phyloP scores from a whole-genome alignment of 2,888 invertebrate genomes.

The Sesia bembeciformis region DNA sequence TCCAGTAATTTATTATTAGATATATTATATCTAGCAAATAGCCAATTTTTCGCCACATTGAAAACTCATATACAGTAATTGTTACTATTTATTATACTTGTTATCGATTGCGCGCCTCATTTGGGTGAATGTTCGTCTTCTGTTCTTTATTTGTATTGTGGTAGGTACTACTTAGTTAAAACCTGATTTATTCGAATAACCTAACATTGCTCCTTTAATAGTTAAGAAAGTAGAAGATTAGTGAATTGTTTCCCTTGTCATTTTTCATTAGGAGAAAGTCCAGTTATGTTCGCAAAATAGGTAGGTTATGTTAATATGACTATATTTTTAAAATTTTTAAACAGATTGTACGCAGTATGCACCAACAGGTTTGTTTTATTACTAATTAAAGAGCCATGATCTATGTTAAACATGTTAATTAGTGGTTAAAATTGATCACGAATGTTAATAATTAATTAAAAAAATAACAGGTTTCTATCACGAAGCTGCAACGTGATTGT shows the following conservation, averaged over 20 bases:
- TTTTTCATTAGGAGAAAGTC: background rate
- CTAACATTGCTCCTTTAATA: slow-evolving; percentile 7
- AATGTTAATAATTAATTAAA: too few relatives aligned
- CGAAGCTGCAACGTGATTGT: too few relatives aligned
- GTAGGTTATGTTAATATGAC: background rate
- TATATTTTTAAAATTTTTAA: background rate
- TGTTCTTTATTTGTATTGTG: background rate
- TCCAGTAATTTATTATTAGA: too few relatives aligned
- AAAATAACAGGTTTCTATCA: too few relatives aligned
- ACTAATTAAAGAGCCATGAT: background rate
- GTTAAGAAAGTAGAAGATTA: slow-evolving; percentile 19
- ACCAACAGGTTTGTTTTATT: background rate
- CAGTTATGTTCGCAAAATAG: background rate
- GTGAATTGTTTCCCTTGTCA: background rate
- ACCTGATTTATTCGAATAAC: background rate
- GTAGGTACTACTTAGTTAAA: slow-evolving; percentile 4
- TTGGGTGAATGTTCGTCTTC: background rate
- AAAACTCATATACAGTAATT: too few relatives aligned
- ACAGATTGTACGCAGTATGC: slow-evolving; percentile 8
- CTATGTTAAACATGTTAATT: background rate
- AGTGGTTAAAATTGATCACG: too few relatives aligned
- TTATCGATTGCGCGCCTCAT: too few relatives aligned
- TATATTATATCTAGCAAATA: too few relatives aligned
- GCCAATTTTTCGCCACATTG: too few relatives aligned
- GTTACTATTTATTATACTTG: too few relatives aligned